These are phyloP conservation scores for Eulemur rubriventer DNA, from an alignment of 2,797 vertebrate species.

Conservation along the genomic window DNA sequence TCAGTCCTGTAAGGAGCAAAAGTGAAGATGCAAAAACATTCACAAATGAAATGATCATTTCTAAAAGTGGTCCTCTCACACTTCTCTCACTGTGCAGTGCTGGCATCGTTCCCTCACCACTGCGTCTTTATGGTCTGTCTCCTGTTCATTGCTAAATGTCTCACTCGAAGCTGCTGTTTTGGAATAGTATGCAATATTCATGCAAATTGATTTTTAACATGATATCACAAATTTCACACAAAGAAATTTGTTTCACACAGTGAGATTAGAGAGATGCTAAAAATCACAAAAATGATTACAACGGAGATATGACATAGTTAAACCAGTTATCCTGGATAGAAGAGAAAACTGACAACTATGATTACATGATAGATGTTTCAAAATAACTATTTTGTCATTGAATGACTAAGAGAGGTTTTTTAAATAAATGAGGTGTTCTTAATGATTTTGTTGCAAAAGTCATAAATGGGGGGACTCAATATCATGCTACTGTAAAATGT, in stretches of 20 bases:
- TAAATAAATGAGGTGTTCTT: not conserved
- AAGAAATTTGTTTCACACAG: not conserved
- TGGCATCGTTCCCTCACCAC: not conserved
- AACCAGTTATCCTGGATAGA: not conserved
- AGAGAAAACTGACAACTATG: not conserved
- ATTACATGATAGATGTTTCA: not conserved
- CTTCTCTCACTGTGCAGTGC: not conserved
- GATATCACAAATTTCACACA: not conserved
- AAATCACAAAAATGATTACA: constrained; percentile 40
- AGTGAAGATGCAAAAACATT: not conserved
- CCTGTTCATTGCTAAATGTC: not conserved
- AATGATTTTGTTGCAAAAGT: not conserved
- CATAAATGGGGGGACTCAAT: not conserved
- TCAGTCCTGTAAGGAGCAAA: not conserved
- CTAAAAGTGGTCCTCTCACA: not conserved
- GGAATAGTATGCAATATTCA: constrained; percentile 1
- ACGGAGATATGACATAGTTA: not conserved
- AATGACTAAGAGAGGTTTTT: not conserved
- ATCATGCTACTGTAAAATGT: not conserved
- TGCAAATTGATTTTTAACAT: constrained; percentile 25
- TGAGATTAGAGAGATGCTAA: constrained; percentile 11
- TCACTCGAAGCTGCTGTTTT: not conserved
- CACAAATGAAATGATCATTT: not conserved
- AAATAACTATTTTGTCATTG: constrained; percentile 4
- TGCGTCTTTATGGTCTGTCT: not conserved